These are phyloP conservation scores for Nipponia nippon DNA, from an alignment of 2,113 vertebrate species.

Conservation along the genomic window DNA sequence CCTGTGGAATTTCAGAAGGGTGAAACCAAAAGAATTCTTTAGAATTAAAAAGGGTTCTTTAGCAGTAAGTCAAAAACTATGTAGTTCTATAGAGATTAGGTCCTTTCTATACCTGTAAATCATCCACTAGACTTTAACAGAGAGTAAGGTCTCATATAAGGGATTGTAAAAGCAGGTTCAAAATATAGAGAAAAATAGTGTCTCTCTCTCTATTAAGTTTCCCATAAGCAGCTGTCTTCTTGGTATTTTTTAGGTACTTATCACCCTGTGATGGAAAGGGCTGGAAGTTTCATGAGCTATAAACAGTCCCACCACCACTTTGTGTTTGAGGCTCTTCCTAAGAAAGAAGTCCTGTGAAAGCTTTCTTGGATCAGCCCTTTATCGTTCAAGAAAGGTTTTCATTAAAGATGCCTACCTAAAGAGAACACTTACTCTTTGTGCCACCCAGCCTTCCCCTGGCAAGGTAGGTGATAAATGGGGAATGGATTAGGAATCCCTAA, in stretches of 20 bases:
- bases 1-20: not conserved
- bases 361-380: not conserved
- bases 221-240: not conserved
- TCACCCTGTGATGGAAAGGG: not conserved
- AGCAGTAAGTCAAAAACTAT: not conserved
- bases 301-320: not conserved
- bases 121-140: not conserved
- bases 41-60: not conserved
- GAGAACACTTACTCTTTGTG: not conserved
- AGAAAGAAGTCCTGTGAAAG: not conserved
- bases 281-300: not conserved
- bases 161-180: not conserved
- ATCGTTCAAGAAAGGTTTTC: not conserved
- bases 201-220: not conserved
- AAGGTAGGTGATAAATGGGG: not conserved
- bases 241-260: not conserved
- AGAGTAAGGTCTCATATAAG: not conserved
- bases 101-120: not conserved
- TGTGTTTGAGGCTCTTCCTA: not conserved
- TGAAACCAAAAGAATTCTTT: not conserved
- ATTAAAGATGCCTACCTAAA: not conserved
- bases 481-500: not conserved
- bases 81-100: not conserved
- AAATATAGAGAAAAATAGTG: not conserved
- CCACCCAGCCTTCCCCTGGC: not conserved